These are phyloP conservation scores for Anoplolepis gracilipes DNA, from an alignment of 1,140 invertebrate species.

Conservation along the genomic window DNA sequence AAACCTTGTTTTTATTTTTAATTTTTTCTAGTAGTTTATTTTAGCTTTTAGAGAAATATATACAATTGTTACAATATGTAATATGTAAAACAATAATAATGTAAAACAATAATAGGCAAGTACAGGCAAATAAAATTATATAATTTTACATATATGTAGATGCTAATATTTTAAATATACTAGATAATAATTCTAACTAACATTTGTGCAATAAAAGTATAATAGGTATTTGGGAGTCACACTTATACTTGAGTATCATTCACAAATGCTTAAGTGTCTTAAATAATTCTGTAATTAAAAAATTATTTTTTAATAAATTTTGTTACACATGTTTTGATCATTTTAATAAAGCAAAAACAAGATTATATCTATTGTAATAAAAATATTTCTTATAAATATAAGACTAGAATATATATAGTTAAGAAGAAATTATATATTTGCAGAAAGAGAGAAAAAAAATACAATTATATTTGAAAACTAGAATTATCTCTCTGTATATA, in stretches of 20 bases:
- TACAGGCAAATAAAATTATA: conserved; percentile 33
- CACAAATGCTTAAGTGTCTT: conserved; percentile 15
- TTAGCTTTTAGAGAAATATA: conserved; percentile 51
- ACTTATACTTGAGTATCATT: neutral
- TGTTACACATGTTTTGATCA: neutral
- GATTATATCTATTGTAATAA: neutral
- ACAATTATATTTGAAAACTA: neutral
- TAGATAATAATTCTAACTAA: conserved; percentile 39
- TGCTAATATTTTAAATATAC: conserved; percentile 26
- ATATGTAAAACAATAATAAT: conserved; percentile 56
- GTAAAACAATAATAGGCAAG: conserved; percentile 44
- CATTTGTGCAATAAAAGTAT: conserved; percentile 28
- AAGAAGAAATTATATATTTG: neutral
- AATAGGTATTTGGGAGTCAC: neutral
- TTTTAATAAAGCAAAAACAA: neutral
- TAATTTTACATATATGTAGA: conserved; percentile 21
- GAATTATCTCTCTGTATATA: neutral
- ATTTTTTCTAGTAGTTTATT: conserved; percentile 35
- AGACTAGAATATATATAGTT: neutral
- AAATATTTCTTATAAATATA: neutral
- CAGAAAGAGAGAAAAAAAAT: neutral
- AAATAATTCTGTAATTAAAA: conserved; percentile 18
- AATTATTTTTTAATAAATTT: neutral
- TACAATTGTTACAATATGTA: conserved; percentile 45
- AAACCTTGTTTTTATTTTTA: neutral